These are phyloP conservation scores for Beris chalybata DNA, from an alignment of 2,888 invertebrate species.

Conservation along the genomic window DNA sequence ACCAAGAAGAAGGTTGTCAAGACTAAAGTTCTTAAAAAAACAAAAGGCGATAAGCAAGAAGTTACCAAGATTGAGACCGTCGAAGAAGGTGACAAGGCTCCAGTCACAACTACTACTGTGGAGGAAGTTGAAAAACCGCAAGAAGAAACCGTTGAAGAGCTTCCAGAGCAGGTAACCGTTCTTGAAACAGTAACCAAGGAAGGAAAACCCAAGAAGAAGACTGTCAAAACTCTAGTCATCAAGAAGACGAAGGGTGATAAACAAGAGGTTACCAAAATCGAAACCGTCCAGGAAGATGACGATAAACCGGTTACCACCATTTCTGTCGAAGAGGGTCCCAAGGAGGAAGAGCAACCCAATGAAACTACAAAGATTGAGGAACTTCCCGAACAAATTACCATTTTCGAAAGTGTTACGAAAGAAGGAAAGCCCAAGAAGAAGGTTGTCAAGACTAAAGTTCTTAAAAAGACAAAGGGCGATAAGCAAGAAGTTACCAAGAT, in stretches of 20 bases:
- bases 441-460: constrained; percentile 45
- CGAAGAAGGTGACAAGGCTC: constrained; percentile 43
- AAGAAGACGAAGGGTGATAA: constrained; percentile 50
- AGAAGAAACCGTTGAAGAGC: constrained; percentile 46
- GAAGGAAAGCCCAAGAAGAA: constrained; percentile 50
- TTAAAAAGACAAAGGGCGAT: constrained; percentile 48
- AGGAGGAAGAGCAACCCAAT: constrained; percentile 34
- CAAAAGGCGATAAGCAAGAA: constrained; percentile 47
- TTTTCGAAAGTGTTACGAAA: constrained; percentile 45
- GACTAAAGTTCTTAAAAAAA: constrained; percentile 47
- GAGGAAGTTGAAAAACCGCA: constrained; percentile 45
- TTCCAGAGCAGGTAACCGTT: constrained; percentile 40
- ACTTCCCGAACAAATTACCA: constrained; percentile 38
- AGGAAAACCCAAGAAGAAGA: constrained; percentile 46
- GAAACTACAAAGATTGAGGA: constrained; percentile 47
- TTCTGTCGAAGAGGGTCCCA: constrained; percentile 44
- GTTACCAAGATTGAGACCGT: constrained; percentile 41
- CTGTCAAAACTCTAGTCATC: constrained; percentile 48
- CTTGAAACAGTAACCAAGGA: constrained; percentile 42
- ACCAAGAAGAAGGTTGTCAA: constrained; percentile 45
- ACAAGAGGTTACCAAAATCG: constrained; percentile 53
- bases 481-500: constrained; percentile 48
- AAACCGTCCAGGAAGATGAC: constrained; percentile 53
- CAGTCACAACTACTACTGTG: constrained; percentile 46
- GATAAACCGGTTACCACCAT: constrained; percentile 50